These are phyloP conservation scores for Sturnus vulgaris DNA, from an alignment of 2,113 vertebrate species.

Conservation along the genomic window DNA sequence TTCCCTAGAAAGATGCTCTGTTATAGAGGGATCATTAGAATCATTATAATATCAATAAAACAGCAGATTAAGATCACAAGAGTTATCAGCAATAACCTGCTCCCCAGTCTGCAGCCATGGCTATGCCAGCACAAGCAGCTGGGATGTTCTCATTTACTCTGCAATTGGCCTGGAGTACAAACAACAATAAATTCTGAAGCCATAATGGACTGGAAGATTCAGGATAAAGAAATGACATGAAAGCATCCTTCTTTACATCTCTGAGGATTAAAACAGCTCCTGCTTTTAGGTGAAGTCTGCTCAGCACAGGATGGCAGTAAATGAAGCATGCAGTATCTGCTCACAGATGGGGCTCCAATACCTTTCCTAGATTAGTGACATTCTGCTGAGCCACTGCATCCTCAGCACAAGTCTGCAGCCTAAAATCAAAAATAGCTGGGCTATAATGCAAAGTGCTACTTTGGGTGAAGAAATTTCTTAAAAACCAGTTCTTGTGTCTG, in stretches of 20 bases:
- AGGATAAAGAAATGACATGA: not conserved
- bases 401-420: not conserved
- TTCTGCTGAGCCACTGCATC: not conserved
- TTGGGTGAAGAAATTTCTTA: not conserved
- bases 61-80: not conserved
- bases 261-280: not conserved
- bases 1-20: not conserved
- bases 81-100: not conserved
- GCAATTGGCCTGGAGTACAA: not conserved
- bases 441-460: not conserved
- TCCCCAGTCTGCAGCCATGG: accelerated
- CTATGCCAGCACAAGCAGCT: not conserved
- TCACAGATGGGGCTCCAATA: not conserved
- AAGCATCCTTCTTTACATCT: not conserved
- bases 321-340: not conserved
- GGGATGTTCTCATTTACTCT: not conserved
- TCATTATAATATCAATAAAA: not conserved
- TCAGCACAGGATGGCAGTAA: not conserved
- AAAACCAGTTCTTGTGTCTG: not conserved
- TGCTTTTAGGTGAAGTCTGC: not conserved
- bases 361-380: not conserved
- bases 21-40: not conserved
- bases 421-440: not conserved
- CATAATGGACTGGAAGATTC: not conserved
- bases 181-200: not conserved